These are phyloP conservation scores for Neopelma chrysocephalum DNA, from an alignment of 2,797 vertebrate genomes.

Conservation along the genomic window DNA sequence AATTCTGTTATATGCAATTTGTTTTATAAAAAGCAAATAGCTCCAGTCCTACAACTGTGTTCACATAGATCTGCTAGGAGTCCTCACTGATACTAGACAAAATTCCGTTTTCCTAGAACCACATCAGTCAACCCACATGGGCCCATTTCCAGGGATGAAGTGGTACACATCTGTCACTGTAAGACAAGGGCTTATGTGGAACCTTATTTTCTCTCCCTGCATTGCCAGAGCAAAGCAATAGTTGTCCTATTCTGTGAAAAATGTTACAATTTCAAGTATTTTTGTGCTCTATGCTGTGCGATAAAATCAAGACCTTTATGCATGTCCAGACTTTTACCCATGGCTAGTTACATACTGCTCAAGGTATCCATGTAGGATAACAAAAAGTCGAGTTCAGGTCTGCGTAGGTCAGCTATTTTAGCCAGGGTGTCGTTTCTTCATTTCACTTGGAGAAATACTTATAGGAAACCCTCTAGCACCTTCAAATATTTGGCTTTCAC, in stretches of 20 bases:
- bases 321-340: not conserved
- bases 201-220: not conserved
- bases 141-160: not conserved
- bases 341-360: not conserved
- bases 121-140: too few species aligned
- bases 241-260: not conserved
- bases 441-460: not conserved
- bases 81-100: not conserved
- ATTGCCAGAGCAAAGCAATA: not conserved
- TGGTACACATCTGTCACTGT: fast-evolving
- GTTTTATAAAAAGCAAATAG: not conserved
- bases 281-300: fast-evolving
- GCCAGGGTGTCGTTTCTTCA: not conserved
- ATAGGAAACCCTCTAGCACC: not conserved
- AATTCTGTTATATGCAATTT: not conserved
- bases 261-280: not conserved
- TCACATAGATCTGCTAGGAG: not conserved
- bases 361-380: not conserved
- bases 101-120: not conserved
- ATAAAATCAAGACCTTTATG: not conserved
- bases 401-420: not conserved
- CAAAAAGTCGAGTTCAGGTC: not conserved
- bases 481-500: not conserved
- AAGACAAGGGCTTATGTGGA: not conserved
- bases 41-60: not conserved